phyloP scores from a whole-genome alignment of 2,797 vertebrate genomes.

The Sebastes minor region DNA sequence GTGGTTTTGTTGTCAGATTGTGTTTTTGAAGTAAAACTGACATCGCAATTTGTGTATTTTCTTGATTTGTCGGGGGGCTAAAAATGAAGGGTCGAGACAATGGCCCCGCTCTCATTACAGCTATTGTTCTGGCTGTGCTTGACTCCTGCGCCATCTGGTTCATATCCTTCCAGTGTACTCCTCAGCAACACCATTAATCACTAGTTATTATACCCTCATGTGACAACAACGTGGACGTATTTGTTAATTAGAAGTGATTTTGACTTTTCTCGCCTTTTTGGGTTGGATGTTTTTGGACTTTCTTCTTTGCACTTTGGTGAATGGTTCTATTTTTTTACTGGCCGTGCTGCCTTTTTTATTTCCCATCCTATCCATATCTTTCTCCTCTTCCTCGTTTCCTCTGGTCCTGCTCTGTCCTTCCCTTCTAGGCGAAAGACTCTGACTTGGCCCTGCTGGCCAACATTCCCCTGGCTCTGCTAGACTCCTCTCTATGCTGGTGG shows the following conservation, averaged over 20 bases:
- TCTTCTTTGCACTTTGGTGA: slow-evolving; percentile 36
- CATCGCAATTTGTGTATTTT: slow-evolving; percentile 39
- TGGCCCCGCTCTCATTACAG: slow-evolving; percentile 80
- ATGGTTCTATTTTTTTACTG: slow-evolving; percentile 31
- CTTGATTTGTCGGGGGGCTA: slow-evolving; percentile 19
- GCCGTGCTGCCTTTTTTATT: slow-evolving; percentile 19
- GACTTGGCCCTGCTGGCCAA: slow-evolving; percentile 90
- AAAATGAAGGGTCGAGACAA: slow-evolving; percentile 82
- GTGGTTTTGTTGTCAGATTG: slow-evolving; percentile 6
- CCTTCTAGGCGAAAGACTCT: slow-evolving; percentile 87
- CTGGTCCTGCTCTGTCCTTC: slow-evolving; percentile 43
- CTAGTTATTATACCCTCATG: background rate
- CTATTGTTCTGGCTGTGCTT: slow-evolving; percentile 84
- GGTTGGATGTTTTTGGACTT: slow-evolving; percentile 6
- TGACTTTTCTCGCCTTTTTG: background rate
- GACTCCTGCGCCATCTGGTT: slow-evolving; percentile 87
- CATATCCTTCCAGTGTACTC: slow-evolving; percentile 86
- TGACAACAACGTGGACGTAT: background rate
- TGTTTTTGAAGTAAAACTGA: slow-evolving; percentile 17
- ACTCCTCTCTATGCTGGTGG: slow-evolving; percentile 93
- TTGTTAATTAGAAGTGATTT: background rate
- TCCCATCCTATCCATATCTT: slow-evolving; percentile 15
- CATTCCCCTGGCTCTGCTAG: slow-evolving; percentile 91
- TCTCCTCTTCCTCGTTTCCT: slow-evolving; percentile 38
- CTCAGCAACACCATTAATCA: background rate